Evolutionary conservation across 2,888 invertebrate species (phyloP).

Genomic region (Lithodes maja): DNA sequence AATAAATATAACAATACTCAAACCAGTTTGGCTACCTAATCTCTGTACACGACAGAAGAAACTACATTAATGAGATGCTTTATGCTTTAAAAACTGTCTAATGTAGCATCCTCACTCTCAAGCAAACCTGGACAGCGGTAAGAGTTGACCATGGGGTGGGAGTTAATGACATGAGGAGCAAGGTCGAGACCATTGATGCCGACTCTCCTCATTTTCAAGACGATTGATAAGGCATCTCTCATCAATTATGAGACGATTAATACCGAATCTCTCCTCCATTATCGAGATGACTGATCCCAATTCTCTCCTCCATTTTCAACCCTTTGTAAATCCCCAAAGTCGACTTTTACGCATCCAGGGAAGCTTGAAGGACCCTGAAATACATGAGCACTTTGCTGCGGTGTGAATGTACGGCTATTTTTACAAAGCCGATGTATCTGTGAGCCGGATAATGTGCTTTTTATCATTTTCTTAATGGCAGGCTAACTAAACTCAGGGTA

Average conservation of each 20-base stretch:
- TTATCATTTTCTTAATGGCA: slow-evolving; percentile 51
- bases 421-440: slow-evolving; percentile 58
- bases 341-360: slow-evolving; percentile 47
- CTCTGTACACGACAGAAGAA: slow-evolving; percentile 59
- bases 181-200: too few relatives aligned
- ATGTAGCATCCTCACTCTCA: slow-evolving; percentile 71
- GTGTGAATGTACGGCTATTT: slow-evolving; percentile 60
- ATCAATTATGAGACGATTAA: neutral
- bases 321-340: slow-evolving; percentile 11
- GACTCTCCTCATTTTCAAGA: too few relatives aligned
- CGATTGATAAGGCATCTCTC: too few relatives aligned
- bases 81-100: slow-evolving; percentile 46
- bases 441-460: slow-evolving; percentile 65
- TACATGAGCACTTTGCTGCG: slow-evolving; percentile 65
- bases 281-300: too few relatives aligned
- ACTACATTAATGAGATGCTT: slow-evolving; percentile 51
- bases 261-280: neutral
- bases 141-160: neutral
- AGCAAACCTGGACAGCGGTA: slow-evolving; percentile 53
- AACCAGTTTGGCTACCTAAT: slow-evolving; percentile 8
- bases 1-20: slow-evolving; percentile 28
- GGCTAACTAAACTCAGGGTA: slow-evolving; percentile 66
- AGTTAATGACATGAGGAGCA: neutral
- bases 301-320: too few relatives aligned
- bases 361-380: slow-evolving; percentile 67